Percentiles rank a stretch among this genome's conserved stretches.
Evolutionary conservation across 1,140 invertebrate genomes (phyloP).

Genomic region (Heterodera schachtii): DNA sequence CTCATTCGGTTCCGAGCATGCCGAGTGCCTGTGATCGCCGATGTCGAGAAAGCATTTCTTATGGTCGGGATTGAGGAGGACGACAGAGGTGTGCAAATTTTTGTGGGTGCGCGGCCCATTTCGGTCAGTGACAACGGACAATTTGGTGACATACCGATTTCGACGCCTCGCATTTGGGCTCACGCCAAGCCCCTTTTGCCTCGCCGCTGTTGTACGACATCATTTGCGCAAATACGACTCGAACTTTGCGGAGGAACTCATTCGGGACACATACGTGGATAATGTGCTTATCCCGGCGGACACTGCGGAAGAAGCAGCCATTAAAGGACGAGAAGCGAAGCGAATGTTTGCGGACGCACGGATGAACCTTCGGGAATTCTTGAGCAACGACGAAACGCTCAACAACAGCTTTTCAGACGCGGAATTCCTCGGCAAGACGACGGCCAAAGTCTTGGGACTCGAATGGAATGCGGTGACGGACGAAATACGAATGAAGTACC

Average conservation of each 20-base stretch:
- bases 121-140: conserved; percentile 1
- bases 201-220: not conserved
- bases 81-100: conserved; percentile 28
- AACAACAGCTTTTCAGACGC: conserved; percentile 7
- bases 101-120: conserved; percentile 17
- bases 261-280: conserved; percentile 20
- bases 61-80: conserved; percentile 1
- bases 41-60: conserved; percentile 29
- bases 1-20: conserved; percentile 34
- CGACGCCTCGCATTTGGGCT: conserved; percentile 24
- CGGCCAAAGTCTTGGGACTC: conserved; percentile 18
- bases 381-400: not conserved
- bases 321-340: not conserved
- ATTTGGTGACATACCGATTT: conserved; percentile 23
- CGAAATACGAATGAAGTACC: not conserved
- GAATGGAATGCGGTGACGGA: conserved; percentile 15
- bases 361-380: conserved; percentile 35
- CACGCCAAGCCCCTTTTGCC: conserved; percentile 21
- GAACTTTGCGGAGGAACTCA: conserved; percentile 12
- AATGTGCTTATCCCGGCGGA: conserved; percentile 19
- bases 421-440: not conserved
- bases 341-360: conserved; percentile 22
- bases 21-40: conserved; percentile 12
- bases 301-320: conserved; percentile 24
- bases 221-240: conserved; percentile 7